A percentile compares a stretch with the other conserved stretches of the same genome.
phyloP scores from a whole-genome alignment of 2,113 vertebrate genomes.

The Microtus richardsoni region DNA sequence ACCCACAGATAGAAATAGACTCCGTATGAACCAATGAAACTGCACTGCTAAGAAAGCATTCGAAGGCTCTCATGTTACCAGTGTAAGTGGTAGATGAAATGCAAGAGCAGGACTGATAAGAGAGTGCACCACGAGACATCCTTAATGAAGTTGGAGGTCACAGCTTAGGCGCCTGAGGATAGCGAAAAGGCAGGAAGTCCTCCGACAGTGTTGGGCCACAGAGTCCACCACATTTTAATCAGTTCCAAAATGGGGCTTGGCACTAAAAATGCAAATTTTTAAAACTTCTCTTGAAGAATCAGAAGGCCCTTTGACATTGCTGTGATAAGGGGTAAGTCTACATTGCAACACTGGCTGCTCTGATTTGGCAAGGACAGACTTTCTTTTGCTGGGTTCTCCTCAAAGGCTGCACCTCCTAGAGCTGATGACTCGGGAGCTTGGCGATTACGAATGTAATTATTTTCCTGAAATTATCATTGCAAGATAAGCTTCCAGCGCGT shows the following conservation, averaged over 20 bases:
- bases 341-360: neutral
- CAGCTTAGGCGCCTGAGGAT: neutral
- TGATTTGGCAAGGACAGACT: neutral
- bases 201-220: neutral
- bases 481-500: neutral
- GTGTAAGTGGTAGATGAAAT: neutral
- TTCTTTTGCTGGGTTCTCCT: neutral
- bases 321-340: neutral
- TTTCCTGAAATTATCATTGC: constrained; percentile 2
- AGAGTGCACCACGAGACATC: neutral
- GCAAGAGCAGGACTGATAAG: neutral
- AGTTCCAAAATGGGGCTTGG: neutral
- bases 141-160: neutral
- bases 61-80: neutral
- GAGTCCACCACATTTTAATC: neutral
- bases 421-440: neutral
- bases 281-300: constrained; percentile 30
- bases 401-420: neutral
- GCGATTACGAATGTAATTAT: neutral
- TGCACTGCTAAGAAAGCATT: neutral
- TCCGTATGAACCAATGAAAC: constrained; percentile 16
- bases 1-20: neutral
- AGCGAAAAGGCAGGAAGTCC: neutral
- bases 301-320: neutral
- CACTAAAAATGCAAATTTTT: neutral